A percentile compares a stretch with the other conserved stretches of the same genome.
Evolutionary conservation across 2,797 vertebrate genomes (phyloP).

Genomic region (Phrynocephalus forsythii): DNA sequence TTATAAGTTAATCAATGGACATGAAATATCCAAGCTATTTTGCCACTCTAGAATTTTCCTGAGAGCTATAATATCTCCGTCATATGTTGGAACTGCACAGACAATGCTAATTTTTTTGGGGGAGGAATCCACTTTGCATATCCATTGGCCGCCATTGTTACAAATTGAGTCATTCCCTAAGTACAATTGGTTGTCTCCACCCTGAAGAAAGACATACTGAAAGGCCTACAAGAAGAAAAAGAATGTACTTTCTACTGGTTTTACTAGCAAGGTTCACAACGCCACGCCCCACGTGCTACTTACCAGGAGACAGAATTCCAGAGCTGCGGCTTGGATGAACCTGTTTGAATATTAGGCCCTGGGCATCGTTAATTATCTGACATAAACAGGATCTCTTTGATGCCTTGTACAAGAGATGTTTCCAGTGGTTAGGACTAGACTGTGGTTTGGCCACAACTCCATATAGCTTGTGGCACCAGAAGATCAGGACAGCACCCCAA

Average conservation of each 20-base stretch:
- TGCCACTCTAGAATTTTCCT: neutral
- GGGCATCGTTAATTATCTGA: conserved; percentile 41
- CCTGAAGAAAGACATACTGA: neutral
- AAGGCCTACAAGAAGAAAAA: neutral
- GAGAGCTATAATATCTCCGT: neutral
- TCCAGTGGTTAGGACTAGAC: conserved; percentile 24
- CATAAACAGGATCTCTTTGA: conserved; percentile 62
- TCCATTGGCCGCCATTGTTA: neutral
- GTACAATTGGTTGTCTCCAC: neutral
- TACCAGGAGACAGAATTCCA: neutral
- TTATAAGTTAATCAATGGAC: neutral
- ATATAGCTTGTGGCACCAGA: conserved; percentile 9
- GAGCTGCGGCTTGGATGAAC: conserved; percentile 31
- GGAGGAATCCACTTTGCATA: neutral
- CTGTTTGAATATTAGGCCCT: conserved; percentile 32
- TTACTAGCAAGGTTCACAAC: conserved; percentile 8
- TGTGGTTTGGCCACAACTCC: conserved; percentile 35
- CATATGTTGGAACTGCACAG: neutral
- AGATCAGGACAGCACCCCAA: conserved; percentile 9
- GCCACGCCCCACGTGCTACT: neutral
- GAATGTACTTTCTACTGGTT: neutral
- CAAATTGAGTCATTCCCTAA: neutral
- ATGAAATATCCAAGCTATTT: neutral
- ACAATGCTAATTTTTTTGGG: conserved; percentile 25
- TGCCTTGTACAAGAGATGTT: conserved; percentile 26